A percentile compares a stretch with the other conserved stretches of the same genome.
Conservation (phyloP, 2,888 invertebrate species). For the Drosophila falleni region DNA sequence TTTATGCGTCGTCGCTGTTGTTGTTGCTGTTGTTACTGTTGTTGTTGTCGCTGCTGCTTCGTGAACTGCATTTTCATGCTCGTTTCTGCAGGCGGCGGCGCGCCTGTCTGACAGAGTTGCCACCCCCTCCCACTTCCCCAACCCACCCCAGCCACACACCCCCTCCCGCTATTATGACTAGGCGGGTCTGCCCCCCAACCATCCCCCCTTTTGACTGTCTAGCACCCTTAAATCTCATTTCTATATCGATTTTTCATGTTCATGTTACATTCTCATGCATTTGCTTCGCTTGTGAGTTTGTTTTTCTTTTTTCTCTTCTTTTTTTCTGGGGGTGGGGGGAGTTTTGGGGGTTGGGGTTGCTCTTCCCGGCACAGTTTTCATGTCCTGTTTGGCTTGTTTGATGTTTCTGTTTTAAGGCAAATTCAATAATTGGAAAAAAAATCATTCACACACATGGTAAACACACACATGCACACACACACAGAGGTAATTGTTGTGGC, state of each 20-base stretch:
- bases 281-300: conserved; percentile 20
- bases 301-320: neutral
- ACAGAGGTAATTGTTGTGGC: neutral
- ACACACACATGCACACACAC: conserved; percentile 4
- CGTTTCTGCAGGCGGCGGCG: conserved; percentile 47
- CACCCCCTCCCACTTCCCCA: neutral
- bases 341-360: conserved; percentile 3
- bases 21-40: conserved; percentile 1
- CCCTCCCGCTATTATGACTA: conserved; percentile 27
- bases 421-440: conserved; percentile 59
- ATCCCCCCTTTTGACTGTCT: conserved; percentile 46
- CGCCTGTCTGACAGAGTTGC: conserved; percentile 37
- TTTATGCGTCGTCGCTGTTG: conserved; percentile 66
- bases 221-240: conserved; percentile 80
- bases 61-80: conserved; percentile 65
- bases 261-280: conserved; percentile 68
- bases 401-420: conserved; percentile 55
- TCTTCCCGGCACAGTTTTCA: conserved; percentile 54
- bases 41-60: conserved; percentile 38
- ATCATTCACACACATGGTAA: conserved; percentile 14
- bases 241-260: conserved; percentile 79
- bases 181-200: conserved; percentile 2
- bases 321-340: neutral
- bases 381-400: conserved; percentile 39
- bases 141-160: conserved; percentile 1